These are phyloP conservation scores for Acanthurus leucopareius DNA, from an alignment of 2,797 vertebrate species.

Conservation along the genomic window DNA sequence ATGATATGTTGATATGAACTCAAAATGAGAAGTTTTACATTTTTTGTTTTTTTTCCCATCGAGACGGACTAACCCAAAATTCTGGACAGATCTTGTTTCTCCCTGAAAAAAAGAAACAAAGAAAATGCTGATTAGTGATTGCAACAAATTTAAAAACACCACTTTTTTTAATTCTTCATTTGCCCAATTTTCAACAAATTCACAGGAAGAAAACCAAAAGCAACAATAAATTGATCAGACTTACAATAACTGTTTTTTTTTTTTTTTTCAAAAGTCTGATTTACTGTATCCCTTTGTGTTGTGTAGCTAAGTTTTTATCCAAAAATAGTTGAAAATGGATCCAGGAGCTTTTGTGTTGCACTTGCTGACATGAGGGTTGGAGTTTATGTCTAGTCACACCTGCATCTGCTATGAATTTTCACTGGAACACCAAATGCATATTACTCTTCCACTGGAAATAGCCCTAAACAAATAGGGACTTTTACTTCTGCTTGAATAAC, in stretches of 20 bases:
- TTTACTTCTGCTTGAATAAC: not conserved
- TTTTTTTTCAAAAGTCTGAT: not conserved
- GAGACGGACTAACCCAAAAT: slow-evolving; percentile 58
- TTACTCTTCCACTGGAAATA: not conserved
- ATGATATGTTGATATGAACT: slow-evolving; percentile 11
- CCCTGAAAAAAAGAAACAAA: slow-evolving; percentile 51
- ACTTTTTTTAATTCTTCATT: not conserved
- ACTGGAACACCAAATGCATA: not conserved
- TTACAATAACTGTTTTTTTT: not conserved
- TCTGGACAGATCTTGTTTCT: slow-evolving; percentile 69
- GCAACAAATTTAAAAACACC: slow-evolving; percentile 4
- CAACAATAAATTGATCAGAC: not conserved
- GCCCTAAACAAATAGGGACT: no score
- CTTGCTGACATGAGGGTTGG: not conserved
- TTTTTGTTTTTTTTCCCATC: not conserved
- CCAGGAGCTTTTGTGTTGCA: not conserved
- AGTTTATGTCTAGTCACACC: not conserved
- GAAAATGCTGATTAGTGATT: not conserved
- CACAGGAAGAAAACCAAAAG: not conserved
- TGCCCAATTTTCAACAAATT: not conserved
- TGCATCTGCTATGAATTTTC: not conserved
- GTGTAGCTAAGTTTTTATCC: not conserved
- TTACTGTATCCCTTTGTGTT: not conserved
- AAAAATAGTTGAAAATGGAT: not conserved
- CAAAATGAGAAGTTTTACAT: slow-evolving; percentile 29